Base-by-base conservation (phyloP, 2,113 vertebrate genomes). In the Mormoops blainvillei region DNA sequence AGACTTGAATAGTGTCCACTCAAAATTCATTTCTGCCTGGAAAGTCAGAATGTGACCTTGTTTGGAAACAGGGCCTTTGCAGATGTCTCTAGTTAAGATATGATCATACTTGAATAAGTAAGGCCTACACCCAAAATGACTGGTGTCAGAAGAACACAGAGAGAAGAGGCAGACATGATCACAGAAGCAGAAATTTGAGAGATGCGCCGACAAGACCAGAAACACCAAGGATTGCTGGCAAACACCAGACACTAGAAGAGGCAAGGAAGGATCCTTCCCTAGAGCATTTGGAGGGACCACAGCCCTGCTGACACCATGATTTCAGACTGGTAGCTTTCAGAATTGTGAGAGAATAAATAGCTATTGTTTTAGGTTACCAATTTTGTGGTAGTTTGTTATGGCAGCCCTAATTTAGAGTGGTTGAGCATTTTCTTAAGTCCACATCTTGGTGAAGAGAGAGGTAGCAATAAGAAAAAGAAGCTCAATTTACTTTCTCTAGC, bases 391-490 rank as follows among this genome's bases (percentile, higher is more conserved):
- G 4, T 43, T 61, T 85, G 48, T 20, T 67, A 45, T 31, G 13
- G 63, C 2, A 67, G 10, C 19, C 14, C 3, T 43, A 54, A 41
- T 45, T 31, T 20, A 58, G 63, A 16, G 36, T 56, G 22, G 5
- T 24, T n/a, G 3, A 2, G 13, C 14, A 18, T 45, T 76, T 94
- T 77, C 92, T 94, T 41, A 52, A 92, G 84, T 58, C 94, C 65
- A 4, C 5, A 13, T 45, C 56, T 67, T 58, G 33, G 50, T 28
- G 86, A 97, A 95, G 6, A 90, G 7, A 41, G n/a, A 96, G 92
- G 92, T 91, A 94, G 28, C 22, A 68, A 87, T 54, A 41, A 93
- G 94, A 94, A 87, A 92, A 84, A 84, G 81, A 95, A 78, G 61
- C 33, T 82, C 26, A 83, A 67, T 81, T 71, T 85, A 20, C 38